Percentiles rank a stretch among this genome's conserved stretches.
phyloP scores from a whole-genome alignment of 92 coral and sea anemone genomes.

The Palythoa grandiflora region DNA sequence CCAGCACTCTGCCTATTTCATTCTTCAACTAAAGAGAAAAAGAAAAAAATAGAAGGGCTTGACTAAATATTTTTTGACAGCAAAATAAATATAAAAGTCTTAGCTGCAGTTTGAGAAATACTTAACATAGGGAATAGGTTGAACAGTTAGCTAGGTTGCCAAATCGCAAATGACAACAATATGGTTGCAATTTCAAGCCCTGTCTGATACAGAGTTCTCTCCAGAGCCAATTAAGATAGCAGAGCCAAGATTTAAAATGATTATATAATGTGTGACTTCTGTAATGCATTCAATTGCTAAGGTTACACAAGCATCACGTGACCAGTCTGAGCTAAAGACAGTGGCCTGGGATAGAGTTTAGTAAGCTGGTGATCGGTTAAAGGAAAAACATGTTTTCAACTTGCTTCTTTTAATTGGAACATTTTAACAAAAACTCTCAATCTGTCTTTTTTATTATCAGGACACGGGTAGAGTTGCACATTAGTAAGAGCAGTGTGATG shows the following conservation, averaged over 20 bases:
- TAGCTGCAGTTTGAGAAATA: too few species aligned
- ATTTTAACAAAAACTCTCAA: not conserved
- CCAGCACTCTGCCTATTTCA: too few species aligned
- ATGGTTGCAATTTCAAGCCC: too few species aligned
- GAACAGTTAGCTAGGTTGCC: too few species aligned
- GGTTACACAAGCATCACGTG: slow-evolving; percentile 18
- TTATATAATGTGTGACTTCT: not conserved
- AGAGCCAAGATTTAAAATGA: not conserved
- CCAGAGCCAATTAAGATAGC: not conserved
- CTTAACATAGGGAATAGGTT: too few species aligned
- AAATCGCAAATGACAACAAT: too few species aligned
- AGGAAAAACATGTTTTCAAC: not conserved
- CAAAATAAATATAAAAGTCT: too few species aligned
- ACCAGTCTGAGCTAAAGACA: not conserved
- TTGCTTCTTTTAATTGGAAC: not conserved
- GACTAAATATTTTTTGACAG: too few species aligned
- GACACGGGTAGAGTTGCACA: not conserved
- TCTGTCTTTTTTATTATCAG: not conserved
- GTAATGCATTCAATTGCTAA: slow-evolving; percentile 13
- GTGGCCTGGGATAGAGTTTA: slow-evolving; percentile 1
- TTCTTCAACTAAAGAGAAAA: too few species aligned
- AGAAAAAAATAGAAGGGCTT: too few species aligned
- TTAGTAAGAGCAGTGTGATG: not conserved
- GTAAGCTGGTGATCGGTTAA: not conserved
- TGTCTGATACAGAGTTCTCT: too few species aligned